Conservation (phyloP, 2,888 invertebrate species). For the Dryobotodes eremita region DNA sequence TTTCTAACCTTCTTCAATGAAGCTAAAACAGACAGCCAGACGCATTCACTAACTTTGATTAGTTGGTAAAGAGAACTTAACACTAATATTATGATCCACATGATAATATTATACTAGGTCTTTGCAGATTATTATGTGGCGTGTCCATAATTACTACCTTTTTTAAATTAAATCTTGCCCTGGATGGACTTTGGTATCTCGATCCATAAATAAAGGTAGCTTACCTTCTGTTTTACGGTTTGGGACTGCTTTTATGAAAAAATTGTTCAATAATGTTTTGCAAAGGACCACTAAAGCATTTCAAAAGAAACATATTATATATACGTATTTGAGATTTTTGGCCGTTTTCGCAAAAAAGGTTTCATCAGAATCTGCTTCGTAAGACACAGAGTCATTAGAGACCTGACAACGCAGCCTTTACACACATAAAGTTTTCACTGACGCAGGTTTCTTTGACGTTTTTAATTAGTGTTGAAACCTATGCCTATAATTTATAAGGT, state of each 20-base stretch:
- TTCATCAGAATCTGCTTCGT: slow-evolving; percentile 36
- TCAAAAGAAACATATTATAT: not conserved
- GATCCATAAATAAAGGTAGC: not conserved
- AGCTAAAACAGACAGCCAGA: no score
- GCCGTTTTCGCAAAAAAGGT: slow-evolving; percentile 12
- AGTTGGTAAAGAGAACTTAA: not conserved
- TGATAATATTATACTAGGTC: not conserved
- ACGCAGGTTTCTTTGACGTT: slow-evolving; percentile 8
- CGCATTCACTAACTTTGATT: no score
- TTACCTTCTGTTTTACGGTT: no score
- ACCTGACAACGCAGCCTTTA: slow-evolving; percentile 38
- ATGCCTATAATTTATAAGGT: not conserved
- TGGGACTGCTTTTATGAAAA: not conserved
- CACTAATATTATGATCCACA: not conserved
- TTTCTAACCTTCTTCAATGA: no score
- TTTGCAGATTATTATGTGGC: not conserved
- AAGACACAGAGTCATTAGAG: slow-evolving; percentile 44
- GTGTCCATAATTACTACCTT: not conserved
- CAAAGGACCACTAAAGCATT: slow-evolving; percentile 8
- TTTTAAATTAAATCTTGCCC: not conserved
- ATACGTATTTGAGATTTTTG: not conserved
- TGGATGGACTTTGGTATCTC: not conserved
- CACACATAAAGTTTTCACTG: slow-evolving; percentile 8
- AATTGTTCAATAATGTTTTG: not conserved
- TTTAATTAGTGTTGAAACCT: slow-evolving; percentile 3